Conservation (phyloP, 1,140 invertebrate species). For the Brachionus rubens region DNA sequence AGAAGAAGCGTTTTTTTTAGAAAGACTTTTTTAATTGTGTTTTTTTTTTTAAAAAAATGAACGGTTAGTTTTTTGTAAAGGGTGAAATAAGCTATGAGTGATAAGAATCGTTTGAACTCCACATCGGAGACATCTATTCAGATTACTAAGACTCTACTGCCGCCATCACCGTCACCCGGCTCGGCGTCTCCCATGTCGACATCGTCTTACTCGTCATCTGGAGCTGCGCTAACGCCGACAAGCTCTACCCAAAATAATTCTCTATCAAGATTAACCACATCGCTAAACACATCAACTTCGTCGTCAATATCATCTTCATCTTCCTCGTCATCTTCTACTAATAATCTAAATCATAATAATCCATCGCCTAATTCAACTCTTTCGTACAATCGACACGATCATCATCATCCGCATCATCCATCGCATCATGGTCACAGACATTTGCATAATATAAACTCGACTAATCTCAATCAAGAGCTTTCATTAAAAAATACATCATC, state of each 20-base stretch:
- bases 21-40: too few relatives aligned
- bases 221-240: neutral
- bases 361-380: conserved; percentile 10
- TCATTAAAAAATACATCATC: conserved; percentile 32
- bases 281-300: conserved; percentile 24
- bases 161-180: neutral
- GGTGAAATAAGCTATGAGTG: neutral
- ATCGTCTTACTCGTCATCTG: conserved; percentile 22
- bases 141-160: neutral
- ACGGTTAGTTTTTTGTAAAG: neutral
- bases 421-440: conserved; percentile 15
- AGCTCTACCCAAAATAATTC: conserved; percentile 3
- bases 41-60: neutral
- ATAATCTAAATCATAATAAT: conserved; percentile 17
- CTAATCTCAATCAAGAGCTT: conserved; percentile 17
- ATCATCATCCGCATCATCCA: conserved; percentile 21
- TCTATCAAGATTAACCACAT: conserved; percentile 12
- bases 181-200: conserved; percentile 13
- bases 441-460: conserved; percentile 39
- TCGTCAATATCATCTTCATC: conserved; percentile 28
- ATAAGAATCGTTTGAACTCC: conserved; percentile 25
- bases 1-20: too few relatives aligned
- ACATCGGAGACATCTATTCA: conserved; percentile 19
- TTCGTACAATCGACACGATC: neutral
- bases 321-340: conserved; percentile 19